phyloP scores from a whole-genome alignment of 2,113 vertebrate genomes.

The Pungitius pungitius region DNA sequence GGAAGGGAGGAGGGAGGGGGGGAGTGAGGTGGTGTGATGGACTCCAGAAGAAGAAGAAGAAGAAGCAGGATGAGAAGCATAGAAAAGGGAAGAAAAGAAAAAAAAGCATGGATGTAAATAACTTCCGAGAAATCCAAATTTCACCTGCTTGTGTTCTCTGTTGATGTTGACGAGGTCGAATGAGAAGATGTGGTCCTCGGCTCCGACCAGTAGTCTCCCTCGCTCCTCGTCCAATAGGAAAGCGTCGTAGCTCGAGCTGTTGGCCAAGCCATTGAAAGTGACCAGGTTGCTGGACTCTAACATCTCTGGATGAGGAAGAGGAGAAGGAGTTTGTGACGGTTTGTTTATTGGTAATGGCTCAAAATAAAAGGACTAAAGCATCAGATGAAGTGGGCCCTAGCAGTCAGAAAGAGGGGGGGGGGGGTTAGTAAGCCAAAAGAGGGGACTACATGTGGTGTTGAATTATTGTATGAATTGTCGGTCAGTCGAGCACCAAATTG shows the following conservation, averaged over 20 bases:
- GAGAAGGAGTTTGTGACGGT: neutral
- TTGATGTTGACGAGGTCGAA: constrained; percentile 95
- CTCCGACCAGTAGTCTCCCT: constrained; percentile 91
- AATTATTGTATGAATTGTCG: neutral
- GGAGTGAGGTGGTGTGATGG: constrained; percentile 61
- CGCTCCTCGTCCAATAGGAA: constrained; percentile 97
- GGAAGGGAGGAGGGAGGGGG: constrained; percentile 44
- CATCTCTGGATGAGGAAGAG: constrained; percentile 87
- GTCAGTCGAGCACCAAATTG: neutral
- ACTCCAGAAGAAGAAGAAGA: constrained; percentile 58
- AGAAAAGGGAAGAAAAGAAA: constrained; percentile 16
- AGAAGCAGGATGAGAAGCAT: neutral
- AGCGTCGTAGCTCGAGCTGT: constrained; percentile 95
- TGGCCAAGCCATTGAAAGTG: constrained; percentile 90
- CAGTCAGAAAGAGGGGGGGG: neutral
- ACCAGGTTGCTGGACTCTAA: constrained; percentile 92
- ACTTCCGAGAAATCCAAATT: neutral
- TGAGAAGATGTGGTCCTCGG: constrained; percentile 97
- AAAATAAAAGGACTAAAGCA: neutral
- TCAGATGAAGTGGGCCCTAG: neutral
- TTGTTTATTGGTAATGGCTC: neutral
- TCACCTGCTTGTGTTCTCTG: constrained; percentile 94
- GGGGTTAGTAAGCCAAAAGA: neutral
- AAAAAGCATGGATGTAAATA: neutral
- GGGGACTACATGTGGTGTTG: too few relatives aligned